These are phyloP conservation scores for Megaceryle maxima DNA, from an alignment of 2,113 vertebrate species.

Conservation along the genomic window DNA sequence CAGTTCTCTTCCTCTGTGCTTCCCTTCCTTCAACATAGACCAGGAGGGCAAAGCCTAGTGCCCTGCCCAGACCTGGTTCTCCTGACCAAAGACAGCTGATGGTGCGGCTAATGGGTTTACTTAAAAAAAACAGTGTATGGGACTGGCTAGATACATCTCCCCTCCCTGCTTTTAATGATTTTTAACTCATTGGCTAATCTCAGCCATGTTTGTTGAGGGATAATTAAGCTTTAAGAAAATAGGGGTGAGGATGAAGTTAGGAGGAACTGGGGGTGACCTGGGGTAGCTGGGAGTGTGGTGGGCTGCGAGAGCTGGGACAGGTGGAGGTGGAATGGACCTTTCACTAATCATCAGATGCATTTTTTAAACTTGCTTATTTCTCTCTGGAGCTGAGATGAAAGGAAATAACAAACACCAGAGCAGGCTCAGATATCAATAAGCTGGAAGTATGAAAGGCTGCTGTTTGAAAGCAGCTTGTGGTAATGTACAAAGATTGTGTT, in stretches of 20 bases:
- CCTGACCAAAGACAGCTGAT: not conserved
- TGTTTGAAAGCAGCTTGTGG: not conserved
- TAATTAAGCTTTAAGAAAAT: not conserved
- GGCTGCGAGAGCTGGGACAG: not conserved
- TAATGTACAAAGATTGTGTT: not conserved
- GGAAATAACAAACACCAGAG: not conserved
- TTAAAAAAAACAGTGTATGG: not conserved
- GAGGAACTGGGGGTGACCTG: not conserved
- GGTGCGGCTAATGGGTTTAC: not conserved
- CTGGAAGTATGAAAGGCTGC: not conserved
- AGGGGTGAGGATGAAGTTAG: not conserved
- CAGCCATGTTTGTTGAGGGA: not conserved
- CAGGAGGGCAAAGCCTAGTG: not conserved
- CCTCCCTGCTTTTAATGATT: not conserved
- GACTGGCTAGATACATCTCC: not conserved
- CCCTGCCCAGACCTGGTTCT: not conserved
- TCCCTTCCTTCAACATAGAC: not conserved
- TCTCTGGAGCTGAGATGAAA: not conserved
- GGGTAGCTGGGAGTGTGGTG: not conserved
- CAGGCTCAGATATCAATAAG: not conserved
- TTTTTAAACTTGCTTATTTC: not conserved
- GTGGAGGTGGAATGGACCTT: not conserved
- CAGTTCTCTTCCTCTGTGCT: not conserved
- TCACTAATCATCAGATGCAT: not conserved
- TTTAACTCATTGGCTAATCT: not conserved